Conservation (phyloP, 2,888 invertebrate species). For the Drosophila antonietae region DNA sequence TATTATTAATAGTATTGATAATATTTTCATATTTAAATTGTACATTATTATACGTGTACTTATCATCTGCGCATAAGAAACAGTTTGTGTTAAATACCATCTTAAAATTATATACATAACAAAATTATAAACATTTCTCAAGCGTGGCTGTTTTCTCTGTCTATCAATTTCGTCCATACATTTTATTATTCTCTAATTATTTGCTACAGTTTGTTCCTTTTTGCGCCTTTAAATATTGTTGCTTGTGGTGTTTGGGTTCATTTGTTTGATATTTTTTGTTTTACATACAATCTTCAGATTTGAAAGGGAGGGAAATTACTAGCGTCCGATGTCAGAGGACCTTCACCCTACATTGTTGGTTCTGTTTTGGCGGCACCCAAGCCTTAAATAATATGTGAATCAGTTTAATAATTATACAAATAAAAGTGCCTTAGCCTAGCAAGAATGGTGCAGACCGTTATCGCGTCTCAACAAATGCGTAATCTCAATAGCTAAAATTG, state of each 20-base stretch:
- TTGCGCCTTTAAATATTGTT: conserved; percentile 33
- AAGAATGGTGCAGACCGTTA: conserved; percentile 42
- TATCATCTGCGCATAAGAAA: conserved; percentile 72
- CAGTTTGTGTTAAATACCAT: conserved; percentile 68
- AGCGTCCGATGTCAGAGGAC: conserved; percentile 15
- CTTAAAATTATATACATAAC: conserved; percentile 79
- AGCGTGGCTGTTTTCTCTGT: conserved; percentile 64
- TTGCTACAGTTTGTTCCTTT: conserved; percentile 60
- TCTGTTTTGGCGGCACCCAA: conserved; percentile 6
- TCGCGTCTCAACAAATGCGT: conserved; percentile 55
- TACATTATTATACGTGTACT: conserved; percentile 76
- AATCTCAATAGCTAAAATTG: conserved; percentile 62
- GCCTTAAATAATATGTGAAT: conserved; percentile 36
- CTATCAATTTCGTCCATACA: conserved; percentile 64
- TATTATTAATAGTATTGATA: conserved; percentile 67
- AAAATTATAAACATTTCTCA: conserved; percentile 78
- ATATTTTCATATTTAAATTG: conserved; percentile 71
- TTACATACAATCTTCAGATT: conserved; percentile 7
- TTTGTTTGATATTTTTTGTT: background rate
- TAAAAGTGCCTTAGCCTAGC: conserved; percentile 45
- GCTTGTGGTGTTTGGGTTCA: background rate
- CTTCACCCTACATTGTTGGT: background rate
- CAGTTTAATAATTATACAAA: conserved; percentile 28
- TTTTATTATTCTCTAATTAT: conserved; percentile 64
- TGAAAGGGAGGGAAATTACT: conserved; percentile 18